phyloP scores from a whole-genome alignment of 2,113 vertebrate genomes.

The Engystomops pustulosus region DNA sequence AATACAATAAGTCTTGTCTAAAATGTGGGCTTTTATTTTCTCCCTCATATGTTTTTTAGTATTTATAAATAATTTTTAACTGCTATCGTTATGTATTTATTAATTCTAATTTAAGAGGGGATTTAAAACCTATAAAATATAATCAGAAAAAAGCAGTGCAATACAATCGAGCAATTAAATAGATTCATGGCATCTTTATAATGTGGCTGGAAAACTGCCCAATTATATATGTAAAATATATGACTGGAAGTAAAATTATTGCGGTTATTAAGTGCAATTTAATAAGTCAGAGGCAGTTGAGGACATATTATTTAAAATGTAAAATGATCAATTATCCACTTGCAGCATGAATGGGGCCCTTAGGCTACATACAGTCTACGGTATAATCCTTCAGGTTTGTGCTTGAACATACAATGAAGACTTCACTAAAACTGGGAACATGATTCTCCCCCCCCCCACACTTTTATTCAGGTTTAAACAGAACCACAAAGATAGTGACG shows the following conservation, averaged over 20 bases:
- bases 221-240: slow-evolving; percentile 42
- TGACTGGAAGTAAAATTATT: slow-evolving; percentile 16
- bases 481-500: slow-evolving; percentile 23
- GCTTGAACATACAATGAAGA: neutral
- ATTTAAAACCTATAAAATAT: neutral
- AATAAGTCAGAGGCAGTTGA: slow-evolving; percentile 20
- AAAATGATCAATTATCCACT: slow-evolving; percentile 42
- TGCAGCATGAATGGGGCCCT: slow-evolving; percentile 28
- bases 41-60: no score
- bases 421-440: neutral
- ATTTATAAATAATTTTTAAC: no score
- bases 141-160: neutral
- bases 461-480: slow-evolving; percentile 18
- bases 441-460: neutral
- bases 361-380: neutral
- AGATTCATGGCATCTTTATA: neutral
- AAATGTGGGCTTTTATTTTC: no score
- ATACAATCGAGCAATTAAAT: neutral
- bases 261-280: slow-evolving; percentile 25
- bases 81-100: no score
- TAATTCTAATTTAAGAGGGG: no score
- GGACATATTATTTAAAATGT: slow-evolving; percentile 35
- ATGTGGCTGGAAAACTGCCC: slow-evolving; percentile 21
- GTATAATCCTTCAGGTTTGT: slow-evolving; percentile 4
- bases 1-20: no score